phyloP scores from a whole-genome alignment of 2,113 vertebrate genomes.

The Bostrychus sinensis region DNA sequence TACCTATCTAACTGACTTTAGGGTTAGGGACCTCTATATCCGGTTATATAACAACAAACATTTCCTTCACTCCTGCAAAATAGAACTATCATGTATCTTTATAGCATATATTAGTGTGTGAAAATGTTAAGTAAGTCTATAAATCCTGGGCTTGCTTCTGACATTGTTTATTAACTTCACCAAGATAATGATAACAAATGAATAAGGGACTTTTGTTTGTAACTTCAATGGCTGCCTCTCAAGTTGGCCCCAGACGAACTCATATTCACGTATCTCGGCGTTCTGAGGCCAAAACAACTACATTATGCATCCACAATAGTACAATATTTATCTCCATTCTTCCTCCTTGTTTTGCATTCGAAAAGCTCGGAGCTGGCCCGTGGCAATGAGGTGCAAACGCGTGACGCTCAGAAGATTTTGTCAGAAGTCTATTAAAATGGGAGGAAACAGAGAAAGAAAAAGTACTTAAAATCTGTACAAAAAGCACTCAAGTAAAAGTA shows the following conservation, averaged over 20 bases:
- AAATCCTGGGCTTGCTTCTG: background rate
- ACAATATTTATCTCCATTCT: slow-evolving; percentile 27
- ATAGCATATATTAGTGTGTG: no score
- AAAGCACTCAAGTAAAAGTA: no score
- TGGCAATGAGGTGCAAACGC: slow-evolving; percentile 2
- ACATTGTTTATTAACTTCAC: slow-evolving; percentile 2
- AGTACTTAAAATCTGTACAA: background rate
- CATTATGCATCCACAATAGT: slow-evolving; percentile 11
- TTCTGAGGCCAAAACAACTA: slow-evolving; percentile 30
- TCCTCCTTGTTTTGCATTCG: slow-evolving; percentile 21
- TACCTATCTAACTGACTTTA: background rate
- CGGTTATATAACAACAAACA: background rate
- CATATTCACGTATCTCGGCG: slow-evolving; percentile 3
- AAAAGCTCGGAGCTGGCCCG: slow-evolving; percentile 24
- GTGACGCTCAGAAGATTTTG: slow-evolving; percentile 4
- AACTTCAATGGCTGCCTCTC: slow-evolving; percentile 2
- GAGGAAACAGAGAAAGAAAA: background rate
- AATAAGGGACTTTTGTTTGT: slow-evolving; percentile 1
- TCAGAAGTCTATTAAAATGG: slow-evolving; percentile 7
- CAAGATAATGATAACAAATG: background rate
- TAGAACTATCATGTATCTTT: no score
- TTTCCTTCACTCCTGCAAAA: background rate
- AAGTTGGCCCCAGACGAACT: slow-evolving; percentile 5
- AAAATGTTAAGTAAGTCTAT: background rate
- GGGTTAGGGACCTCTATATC: background rate